Conservation (phyloP, 2,888 invertebrate genomes). For the Standfussiana lucernea region DNA sequence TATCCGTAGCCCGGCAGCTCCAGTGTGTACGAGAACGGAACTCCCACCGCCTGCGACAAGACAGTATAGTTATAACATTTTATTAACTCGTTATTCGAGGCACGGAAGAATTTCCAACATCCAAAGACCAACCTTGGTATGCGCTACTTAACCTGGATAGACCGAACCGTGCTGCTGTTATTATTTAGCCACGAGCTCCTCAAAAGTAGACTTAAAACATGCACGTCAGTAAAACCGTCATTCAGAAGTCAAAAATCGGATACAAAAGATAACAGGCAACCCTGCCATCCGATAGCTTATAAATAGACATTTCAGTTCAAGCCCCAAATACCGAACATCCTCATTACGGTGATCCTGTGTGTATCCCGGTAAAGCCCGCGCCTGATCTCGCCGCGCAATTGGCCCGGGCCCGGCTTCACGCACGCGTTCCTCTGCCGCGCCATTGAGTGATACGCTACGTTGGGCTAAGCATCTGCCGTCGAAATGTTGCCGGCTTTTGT, state of each 20-base stretch:
- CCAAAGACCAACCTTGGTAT: neutral
- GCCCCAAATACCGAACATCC: constrained; percentile 34
- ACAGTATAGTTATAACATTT: too few relatives aligned
- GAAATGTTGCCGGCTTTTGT: constrained; percentile 35
- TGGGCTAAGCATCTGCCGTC: constrained; percentile 24
- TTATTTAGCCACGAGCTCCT: neutral
- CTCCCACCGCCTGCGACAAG: constrained; percentile 71
- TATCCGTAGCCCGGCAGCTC: constrained; percentile 78
- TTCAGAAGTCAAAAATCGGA: neutral
- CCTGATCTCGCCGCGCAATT: constrained; percentile 16
- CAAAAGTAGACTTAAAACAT: neutral
- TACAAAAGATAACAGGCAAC: neutral
- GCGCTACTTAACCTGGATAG: neutral
- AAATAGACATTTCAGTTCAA: constrained; percentile 9
- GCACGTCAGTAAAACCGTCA: neutral
- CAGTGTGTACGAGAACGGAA: constrained; percentile 79
- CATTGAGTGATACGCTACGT: constrained; percentile 42
- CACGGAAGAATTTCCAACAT: neutral
- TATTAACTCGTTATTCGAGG: neutral
- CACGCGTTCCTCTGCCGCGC: constrained; percentile 37
- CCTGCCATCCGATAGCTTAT: constrained; percentile 1
- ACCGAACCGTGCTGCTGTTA: neutral
- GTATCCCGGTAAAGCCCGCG: constrained; percentile 17
- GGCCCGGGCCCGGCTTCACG: constrained; percentile 34
- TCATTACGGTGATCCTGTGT: constrained; percentile 27